Percentiles rank a stretch among this genome's conserved stretches.
Conservation (phyloP, 1,140 invertebrate genomes). For the Hypsibius dujardini region DNA sequence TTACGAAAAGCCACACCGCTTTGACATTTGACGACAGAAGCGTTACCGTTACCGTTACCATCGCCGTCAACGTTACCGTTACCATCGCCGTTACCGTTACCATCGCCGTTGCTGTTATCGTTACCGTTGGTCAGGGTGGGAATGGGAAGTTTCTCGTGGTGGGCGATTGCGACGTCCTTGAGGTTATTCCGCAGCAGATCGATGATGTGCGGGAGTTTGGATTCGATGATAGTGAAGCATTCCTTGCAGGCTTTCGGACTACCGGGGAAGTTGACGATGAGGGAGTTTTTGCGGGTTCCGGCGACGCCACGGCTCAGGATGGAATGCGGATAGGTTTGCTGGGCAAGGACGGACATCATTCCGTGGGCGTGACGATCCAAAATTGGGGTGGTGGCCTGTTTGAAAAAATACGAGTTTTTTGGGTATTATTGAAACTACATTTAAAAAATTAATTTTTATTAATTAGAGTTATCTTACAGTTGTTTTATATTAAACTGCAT, state of each 20-base stretch:
- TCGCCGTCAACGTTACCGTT: background rate
- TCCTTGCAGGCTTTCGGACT: constrained; percentile 69
- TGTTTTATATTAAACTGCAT: too few relatives aligned
- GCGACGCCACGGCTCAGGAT: constrained; percentile 39
- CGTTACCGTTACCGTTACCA: background rate
- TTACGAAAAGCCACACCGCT: constrained; percentile 35
- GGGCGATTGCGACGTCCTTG: constrained; percentile 24
- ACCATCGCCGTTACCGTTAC: constrained; percentile 19
- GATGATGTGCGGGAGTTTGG: constrained; percentile 59
- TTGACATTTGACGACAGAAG: background rate
- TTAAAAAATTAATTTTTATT: too few relatives aligned
- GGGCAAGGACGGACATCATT: background rate
- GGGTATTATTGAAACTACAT: too few relatives aligned
- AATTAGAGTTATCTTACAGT: too few relatives aligned
- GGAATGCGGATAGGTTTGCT: constrained; percentile 19
- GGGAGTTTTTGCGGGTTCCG: constrained; percentile 56
- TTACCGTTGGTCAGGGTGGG: constrained; percentile 23
- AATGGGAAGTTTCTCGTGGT: constrained; percentile 21
- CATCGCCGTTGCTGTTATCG: constrained; percentile 32
- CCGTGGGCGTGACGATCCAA: constrained; percentile 11
- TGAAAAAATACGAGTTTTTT: constrained; percentile 20
- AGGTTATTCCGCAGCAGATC: constrained; percentile 48
- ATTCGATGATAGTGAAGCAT: constrained; percentile 52
- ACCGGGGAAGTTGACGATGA: constrained; percentile 85
- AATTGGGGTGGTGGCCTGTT: background rate